A percentile compares a stretch with the other conserved stretches of the same genome.
Conservation (phyloP, 2,888 invertebrate species). For the Hyppa rectilinea region DNA sequence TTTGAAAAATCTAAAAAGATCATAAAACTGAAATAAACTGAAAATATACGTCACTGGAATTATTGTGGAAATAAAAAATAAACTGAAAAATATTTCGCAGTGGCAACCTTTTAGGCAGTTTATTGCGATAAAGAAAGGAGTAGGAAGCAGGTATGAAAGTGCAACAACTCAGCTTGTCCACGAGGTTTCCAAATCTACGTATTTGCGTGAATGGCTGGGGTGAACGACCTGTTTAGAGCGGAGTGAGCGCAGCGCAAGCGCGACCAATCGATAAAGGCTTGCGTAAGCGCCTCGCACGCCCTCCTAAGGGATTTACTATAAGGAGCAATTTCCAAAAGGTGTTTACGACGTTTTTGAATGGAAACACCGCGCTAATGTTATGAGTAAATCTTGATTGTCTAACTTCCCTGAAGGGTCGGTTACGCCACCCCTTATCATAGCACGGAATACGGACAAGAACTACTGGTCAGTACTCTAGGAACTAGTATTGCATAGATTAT, state of each 20-base stretch:
- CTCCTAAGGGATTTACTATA: conserved; percentile 82
- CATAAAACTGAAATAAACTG: not conserved
- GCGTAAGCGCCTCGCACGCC: conserved; percentile 84
- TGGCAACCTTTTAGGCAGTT: not conserved
- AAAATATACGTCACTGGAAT: no score
- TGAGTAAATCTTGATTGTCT: conserved; percentile 71
- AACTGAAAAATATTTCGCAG: not conserved
- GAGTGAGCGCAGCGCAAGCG: conserved; percentile 82
- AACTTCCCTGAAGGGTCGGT: conserved; percentile 74
- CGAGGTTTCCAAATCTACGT: conserved; percentile 81
- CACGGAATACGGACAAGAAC: conserved; percentile 52
- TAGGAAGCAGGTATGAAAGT: conserved; percentile 75
- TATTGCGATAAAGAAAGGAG: conserved; percentile 62
- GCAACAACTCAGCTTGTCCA: conserved; percentile 76
- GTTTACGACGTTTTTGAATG: conserved; percentile 66
- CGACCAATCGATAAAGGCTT: conserved; percentile 85
- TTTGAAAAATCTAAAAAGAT: not conserved
- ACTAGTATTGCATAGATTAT: conserved; percentile 57
- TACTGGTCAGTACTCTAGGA: conserved; percentile 56
- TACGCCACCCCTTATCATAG: conserved; percentile 69
- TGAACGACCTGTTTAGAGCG: conserved; percentile 84
- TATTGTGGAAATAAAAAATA: not conserved
- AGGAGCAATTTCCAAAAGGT: conserved; percentile 70
- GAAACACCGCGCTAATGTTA: conserved; percentile 67
- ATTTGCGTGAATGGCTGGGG: conserved; percentile 83